These are phyloP conservation scores for Hydractinia symbiolongicarpus DNA, from an alignment of 30 jellyfish, hydroid and myxozoan genomes.

Conservation along the genomic window DNA sequence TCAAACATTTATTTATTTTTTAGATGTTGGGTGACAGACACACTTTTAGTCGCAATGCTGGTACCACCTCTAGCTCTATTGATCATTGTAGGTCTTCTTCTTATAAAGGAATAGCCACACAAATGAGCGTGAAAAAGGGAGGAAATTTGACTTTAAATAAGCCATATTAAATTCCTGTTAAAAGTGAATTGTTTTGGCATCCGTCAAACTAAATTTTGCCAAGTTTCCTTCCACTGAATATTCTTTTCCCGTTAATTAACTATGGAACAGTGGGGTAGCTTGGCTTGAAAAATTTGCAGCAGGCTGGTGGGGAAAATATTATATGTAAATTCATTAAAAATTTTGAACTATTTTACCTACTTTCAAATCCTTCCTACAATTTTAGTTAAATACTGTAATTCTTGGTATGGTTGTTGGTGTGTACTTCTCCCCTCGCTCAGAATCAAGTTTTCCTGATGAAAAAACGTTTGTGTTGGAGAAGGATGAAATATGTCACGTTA, in stretches of 20 bases:
- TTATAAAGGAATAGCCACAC: too few species aligned
- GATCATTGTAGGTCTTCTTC: constrained; percentile 42
- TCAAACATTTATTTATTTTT: neutral
- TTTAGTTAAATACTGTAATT: constrained; percentile 42
- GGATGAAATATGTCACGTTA: neutral
- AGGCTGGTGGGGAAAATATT: neutral
- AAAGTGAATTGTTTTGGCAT: too few species aligned
- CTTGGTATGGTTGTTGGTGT: constrained; percentile 75
- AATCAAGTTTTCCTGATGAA: constrained; percentile 11
- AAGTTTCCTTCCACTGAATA: too few species aligned
- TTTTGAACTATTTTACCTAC: constrained; percentile 5
- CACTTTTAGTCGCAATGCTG: constrained; percentile 24
- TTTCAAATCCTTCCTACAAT: neutral
- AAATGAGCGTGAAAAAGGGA: too few species aligned
- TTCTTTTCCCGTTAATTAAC: too few species aligned
- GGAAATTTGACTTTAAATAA: too few species aligned
- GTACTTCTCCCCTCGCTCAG: constrained; percentile 30
- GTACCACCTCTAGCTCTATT: constrained; percentile 52
- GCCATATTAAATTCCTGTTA: too few species aligned
- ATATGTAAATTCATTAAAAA: too few species aligned
- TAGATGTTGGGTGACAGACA: constrained; percentile 62
- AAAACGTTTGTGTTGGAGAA: neutral
- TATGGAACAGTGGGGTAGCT: too few species aligned
- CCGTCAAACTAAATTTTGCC: too few species aligned
- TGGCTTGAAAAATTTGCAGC: too few species aligned